phyloP scores from a whole-genome alignment of 1,140 invertebrate species.

The Caenorhabditis brenneri region DNA sequence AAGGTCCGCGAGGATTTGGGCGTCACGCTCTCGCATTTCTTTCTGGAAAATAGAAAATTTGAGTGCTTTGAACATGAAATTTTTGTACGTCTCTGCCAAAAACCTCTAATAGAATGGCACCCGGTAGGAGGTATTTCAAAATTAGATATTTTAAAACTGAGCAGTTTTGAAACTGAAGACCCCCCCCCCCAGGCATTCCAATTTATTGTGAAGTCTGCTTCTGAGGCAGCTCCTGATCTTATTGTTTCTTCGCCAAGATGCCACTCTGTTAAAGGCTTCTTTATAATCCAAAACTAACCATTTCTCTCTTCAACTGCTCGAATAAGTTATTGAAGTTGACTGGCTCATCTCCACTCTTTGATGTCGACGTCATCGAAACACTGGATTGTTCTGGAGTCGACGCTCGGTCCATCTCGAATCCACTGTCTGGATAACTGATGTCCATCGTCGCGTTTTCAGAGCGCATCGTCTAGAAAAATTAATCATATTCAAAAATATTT shows the following conservation, averaged over 20 bases:
- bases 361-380: conserved; percentile 27
- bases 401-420: conserved; percentile 40
- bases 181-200: too few relatives aligned
- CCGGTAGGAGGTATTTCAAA: too few relatives aligned
- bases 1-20: conserved; percentile 44
- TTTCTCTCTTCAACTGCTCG: conserved; percentile 41
- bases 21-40: conserved; percentile 42
- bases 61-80: too few relatives aligned
- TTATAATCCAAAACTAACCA: conserved; percentile 31
- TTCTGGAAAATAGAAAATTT: conserved; percentile 1
- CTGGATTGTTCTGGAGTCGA: conserved; percentile 35
- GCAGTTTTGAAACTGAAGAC: too few relatives aligned
- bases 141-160: too few relatives aligned
- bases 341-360: conserved; percentile 27
- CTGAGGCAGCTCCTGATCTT: too few relatives aligned
- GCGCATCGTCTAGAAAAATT: conserved; percentile 7
- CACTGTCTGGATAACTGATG: conserved; percentile 47
- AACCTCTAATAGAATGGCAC: too few relatives aligned
- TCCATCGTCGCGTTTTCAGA: conserved; percentile 28
- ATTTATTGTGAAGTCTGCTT: too few relatives aligned
- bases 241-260: conserved; percentile 3
- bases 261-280: conserved; percentile 7
- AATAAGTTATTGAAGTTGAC: conserved; percentile 25
- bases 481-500: neutral
- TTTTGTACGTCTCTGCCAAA: too few relatives aligned